Evolutionary conservation across 2,797 vertebrate genomes (phyloP).

Genomic region (Esox masquinongy): DNA sequence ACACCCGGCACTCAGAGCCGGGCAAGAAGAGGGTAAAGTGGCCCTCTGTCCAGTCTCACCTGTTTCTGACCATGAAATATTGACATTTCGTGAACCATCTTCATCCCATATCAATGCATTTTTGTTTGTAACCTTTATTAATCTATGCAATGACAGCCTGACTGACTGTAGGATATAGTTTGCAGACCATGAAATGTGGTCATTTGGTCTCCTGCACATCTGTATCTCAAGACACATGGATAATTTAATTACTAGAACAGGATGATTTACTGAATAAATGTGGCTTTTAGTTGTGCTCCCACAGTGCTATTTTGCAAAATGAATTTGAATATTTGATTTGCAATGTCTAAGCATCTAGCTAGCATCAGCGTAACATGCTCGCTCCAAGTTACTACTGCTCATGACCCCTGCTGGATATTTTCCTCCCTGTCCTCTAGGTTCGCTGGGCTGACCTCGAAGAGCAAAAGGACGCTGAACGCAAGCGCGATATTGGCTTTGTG

Average conservation of each 20-base stretch:
- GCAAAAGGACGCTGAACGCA: slow-evolving; percentile 96
- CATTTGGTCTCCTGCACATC: neutral
- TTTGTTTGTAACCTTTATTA: neutral
- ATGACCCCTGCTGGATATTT: slow-evolving; percentile 30
- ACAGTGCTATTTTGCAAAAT: neutral
- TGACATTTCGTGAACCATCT: neutral
- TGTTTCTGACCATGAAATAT: neutral
- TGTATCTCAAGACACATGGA: neutral
- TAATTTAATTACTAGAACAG: neutral
- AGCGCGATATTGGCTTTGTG: slow-evolving; percentile 97
- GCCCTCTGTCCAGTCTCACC: neutral
- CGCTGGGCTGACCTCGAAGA: slow-evolving; percentile 99
- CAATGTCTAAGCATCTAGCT: neutral
- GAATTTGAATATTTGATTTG: neutral
- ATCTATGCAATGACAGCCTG: neutral
- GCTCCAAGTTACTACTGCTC: neutral
- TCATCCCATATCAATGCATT: neutral
- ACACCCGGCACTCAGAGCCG: slow-evolving; percentile 92
- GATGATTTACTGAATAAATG: neutral
- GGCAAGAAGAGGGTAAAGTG: slow-evolving; percentile 96
- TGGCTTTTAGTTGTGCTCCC: neutral
- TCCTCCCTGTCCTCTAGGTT: slow-evolving; percentile 76
- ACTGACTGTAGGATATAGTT: neutral
- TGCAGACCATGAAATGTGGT: neutral
- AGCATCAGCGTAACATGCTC: neutral